A percentile compares a stretch with the other conserved stretches of the same genome.
Conservation (phyloP, 2,113 vertebrate genomes). For the Daboia siamensis region DNA sequence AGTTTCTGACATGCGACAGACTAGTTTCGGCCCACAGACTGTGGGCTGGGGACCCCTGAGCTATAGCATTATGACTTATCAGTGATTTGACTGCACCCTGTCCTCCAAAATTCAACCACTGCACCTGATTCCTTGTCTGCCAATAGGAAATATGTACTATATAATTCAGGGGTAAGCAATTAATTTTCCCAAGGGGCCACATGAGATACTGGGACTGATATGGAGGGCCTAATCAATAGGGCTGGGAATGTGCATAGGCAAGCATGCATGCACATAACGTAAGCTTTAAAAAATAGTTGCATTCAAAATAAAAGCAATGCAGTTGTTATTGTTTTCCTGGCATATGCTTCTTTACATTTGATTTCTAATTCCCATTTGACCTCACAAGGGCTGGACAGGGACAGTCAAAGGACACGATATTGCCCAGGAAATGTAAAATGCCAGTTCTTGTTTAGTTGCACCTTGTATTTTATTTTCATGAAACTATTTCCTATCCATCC, state of each 20-base stretch:
- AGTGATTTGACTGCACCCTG: not conserved
- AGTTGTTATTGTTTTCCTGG: not conserved
- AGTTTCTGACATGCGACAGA: not conserved
- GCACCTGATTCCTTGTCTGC: not conserved
- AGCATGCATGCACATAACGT: not conserved
- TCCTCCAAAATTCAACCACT: not conserved
- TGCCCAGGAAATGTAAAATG: not conserved
- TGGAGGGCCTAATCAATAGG: not conserved
- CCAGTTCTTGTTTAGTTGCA: not conserved
- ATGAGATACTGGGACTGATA: not conserved
- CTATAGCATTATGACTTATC: not conserved
- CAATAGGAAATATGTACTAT: not conserved
- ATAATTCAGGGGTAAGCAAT: no score
- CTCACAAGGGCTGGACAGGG: not conserved
- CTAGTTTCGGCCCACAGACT: not conserved
- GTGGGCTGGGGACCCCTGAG: not conserved
- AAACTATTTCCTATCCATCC: not conserved
- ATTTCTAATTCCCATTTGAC: not conserved
- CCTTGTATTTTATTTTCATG: not conserved
- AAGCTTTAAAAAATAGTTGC: not conserved
- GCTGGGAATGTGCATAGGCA: not conserved
- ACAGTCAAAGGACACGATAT: not conserved
- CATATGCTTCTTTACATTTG: not conserved
- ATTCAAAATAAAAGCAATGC: not conserved
- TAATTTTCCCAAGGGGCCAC: not conserved